phyloP scores from a whole-genome alignment of 2,888 invertebrate genomes.

The Metacarcinus magister region DNA sequence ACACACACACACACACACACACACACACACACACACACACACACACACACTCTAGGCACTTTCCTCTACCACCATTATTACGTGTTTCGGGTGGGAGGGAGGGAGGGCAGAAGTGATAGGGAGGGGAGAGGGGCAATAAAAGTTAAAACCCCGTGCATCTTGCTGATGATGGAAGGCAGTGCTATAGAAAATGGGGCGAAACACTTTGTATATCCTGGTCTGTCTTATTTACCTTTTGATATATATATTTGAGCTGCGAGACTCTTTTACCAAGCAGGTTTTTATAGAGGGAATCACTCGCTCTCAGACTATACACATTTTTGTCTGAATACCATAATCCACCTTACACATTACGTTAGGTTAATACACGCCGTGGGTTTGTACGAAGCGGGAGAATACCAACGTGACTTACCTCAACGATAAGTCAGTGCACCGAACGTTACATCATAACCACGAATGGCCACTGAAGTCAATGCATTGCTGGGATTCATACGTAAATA shows the following conservation, averaged over 20 bases:
- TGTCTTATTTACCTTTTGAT: neutral
- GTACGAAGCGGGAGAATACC: neutral
- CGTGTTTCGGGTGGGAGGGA: neutral
- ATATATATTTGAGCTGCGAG: neutral
- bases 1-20: neutral
- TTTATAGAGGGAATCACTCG: neutral
- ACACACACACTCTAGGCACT: neutral
- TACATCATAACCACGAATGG: neutral
- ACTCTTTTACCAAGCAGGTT: neutral
- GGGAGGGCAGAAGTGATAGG: neutral
- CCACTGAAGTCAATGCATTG: neutral
- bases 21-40: too few species aligned
- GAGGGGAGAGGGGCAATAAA: neutral
- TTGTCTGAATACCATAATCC: neutral
- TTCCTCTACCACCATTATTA: neutral
- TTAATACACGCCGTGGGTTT: neutral
- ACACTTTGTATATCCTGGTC: neutral
- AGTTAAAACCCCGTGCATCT: neutral
- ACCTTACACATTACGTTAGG: neutral
- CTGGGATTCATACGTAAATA: neutral
- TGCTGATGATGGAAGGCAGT: neutral
- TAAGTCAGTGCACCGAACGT: too few species aligned
- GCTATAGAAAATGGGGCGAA: slow-evolving; percentile 16
- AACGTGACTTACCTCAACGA: neutral
- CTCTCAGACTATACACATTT: neutral